phyloP scores from a whole-genome alignment of 2,888 invertebrate genomes.

The Liposcelis brunnea region DNA sequence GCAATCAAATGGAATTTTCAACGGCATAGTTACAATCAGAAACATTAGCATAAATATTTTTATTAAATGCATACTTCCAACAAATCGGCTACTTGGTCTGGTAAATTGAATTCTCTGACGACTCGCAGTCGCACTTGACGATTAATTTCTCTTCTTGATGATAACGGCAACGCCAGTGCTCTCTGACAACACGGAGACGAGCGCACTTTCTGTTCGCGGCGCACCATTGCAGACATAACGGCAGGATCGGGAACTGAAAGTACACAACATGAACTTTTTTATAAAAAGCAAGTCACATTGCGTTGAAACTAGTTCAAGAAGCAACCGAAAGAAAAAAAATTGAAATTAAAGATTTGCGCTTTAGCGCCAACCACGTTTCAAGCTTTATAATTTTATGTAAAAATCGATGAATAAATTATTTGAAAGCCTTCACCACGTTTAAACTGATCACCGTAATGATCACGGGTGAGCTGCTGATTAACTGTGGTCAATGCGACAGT shows the following conservation, averaged over 20 bases:
- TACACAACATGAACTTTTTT: constrained; percentile 5
- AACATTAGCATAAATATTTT: too few relatives aligned
- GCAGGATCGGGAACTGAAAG: constrained; percentile 52
- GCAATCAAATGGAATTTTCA: neutral
- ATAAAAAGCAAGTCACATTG: neutral
- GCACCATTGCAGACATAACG: constrained; percentile 61
- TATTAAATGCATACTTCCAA: constrained; percentile 30
- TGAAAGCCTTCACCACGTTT: too few relatives aligned
- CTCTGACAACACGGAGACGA: constrained; percentile 62
- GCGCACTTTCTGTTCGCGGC: constrained; percentile 67
- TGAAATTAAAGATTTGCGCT: neutral
- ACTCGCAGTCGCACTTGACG: constrained; percentile 64
- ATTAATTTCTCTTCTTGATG: constrained; percentile 59
- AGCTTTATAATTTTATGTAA: too few relatives aligned
- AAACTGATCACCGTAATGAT: too few relatives aligned
- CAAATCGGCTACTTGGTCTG: constrained; percentile 70
- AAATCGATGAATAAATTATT: too few relatives aligned
- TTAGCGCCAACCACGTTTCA: too few relatives aligned
- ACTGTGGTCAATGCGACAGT: too few relatives aligned
- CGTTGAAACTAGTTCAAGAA: neutral
- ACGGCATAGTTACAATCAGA: too few relatives aligned
- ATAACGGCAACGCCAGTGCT: constrained; percentile 55
- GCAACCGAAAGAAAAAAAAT: neutral
- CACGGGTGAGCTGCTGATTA: too few relatives aligned
- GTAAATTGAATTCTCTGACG: constrained; percentile 84